phyloP scores from a whole-genome alignment of 2,888 invertebrate genomes.

The Platypus cylindrus region DNA sequence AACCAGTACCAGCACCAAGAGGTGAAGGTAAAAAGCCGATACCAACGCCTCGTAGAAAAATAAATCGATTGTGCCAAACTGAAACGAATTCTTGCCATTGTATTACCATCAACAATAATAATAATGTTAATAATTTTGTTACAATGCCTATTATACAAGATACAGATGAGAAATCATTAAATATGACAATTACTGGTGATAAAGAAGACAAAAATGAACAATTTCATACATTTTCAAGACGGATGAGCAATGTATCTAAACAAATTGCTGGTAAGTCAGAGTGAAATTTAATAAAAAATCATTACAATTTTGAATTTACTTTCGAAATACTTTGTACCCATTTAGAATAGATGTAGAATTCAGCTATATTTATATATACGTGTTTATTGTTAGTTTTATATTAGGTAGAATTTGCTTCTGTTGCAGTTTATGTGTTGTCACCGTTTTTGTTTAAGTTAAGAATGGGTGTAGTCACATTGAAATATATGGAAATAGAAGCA shows the following conservation, averaged over 20 bases:
- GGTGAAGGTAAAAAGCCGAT: constrained; percentile 38
- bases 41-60: constrained; percentile 41
- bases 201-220: constrained; percentile 7
- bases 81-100: constrained; percentile 31
- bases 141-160: constrained; percentile 4
- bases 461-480: too few relatives aligned
- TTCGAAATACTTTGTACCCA: too few relatives aligned
- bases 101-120: constrained; percentile 22
- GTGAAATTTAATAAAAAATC: too few relatives aligned
- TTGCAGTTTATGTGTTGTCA: too few relatives aligned
- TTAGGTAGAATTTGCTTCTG: too few relatives aligned
- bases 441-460: too few relatives aligned
- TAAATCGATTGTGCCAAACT: constrained; percentile 20
- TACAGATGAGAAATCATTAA: constrained; percentile 2
- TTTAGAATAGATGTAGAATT: too few relatives aligned
- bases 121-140: constrained; percentile 1
- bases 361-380: too few relatives aligned
- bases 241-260: constrained; percentile 42
- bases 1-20: constrained; percentile 14
- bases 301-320: too few relatives aligned
- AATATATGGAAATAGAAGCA: too few relatives aligned
- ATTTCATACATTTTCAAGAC: constrained; percentile 13
- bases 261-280: constrained; percentile 27
- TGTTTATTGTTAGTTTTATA: too few relatives aligned
- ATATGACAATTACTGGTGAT: constrained; percentile 4